A percentile compares a stretch with the other conserved stretches of the same genome.
Evolutionary conservation across 2,797 vertebrate genomes (phyloP).

Genomic region (Ptychobarbus kaznakovi): DNA sequence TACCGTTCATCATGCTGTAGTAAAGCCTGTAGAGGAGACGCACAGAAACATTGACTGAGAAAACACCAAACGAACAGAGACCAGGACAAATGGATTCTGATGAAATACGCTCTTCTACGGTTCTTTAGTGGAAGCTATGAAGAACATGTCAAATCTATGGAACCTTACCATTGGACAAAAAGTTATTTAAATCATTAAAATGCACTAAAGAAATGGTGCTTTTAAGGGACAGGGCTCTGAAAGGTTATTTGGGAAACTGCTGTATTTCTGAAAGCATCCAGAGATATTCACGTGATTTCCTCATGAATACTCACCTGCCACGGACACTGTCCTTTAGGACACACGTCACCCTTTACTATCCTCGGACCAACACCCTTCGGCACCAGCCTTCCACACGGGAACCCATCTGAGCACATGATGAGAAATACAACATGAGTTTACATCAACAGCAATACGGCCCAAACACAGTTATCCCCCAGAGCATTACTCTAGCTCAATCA

Average conservation of each 20-base stretch:
- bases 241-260: background rate
- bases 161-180: background rate
- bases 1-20: conserved; percentile 61
- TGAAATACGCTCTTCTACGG: background rate
- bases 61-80: background rate
- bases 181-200: background rate
- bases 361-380: conserved; percentile 69
- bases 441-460: background rate
- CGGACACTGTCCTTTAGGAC: conserved; percentile 90
- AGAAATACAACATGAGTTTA: background rate
- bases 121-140: background rate
- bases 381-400: conserved; percentile 83
- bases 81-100: background rate
- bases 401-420: conserved; percentile 72
- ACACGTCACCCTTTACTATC: conserved; percentile 85
- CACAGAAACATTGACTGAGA: background rate
- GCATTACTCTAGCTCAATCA: background rate
- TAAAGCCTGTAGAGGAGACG: conserved; percentile 77
- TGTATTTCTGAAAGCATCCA: background rate
- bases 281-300: background rate
- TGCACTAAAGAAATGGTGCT: background rate
- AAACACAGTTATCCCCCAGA: background rate
- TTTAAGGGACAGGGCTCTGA: background rate
- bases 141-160: background rate
- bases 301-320: conserved; percentile 85